These are phyloP conservation scores for Arctopsyche grandis DNA, from an alignment of 1,140 invertebrate genomes.

Conservation along the genomic window DNA sequence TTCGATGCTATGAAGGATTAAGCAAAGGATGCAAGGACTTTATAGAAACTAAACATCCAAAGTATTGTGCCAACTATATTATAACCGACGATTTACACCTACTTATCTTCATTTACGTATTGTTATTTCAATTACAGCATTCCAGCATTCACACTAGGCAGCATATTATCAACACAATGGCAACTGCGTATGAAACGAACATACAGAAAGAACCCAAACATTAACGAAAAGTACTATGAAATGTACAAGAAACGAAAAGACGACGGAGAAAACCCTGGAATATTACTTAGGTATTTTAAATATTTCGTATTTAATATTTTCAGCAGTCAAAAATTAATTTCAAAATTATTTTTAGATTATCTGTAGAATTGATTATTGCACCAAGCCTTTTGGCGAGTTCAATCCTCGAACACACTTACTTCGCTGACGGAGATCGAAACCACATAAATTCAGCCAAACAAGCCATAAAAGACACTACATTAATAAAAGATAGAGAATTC, in stretches of 20 bases:
- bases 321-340: constrained; percentile 54
- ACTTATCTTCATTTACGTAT: background rate
- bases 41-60: constrained; percentile 58
- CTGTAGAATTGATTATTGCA: constrained; percentile 61
- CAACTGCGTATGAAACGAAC: constrained; percentile 62
- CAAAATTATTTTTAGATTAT: constrained; percentile 58
- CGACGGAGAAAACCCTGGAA: constrained; percentile 63
- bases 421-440: constrained; percentile 61
- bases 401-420: constrained; percentile 60
- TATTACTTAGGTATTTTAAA: constrained; percentile 65
- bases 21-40: constrained; percentile 56
- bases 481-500: constrained; percentile 76
- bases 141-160: constrained; percentile 63
- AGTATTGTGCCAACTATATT: constrained; percentile 39
- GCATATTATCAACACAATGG: constrained; percentile 64
- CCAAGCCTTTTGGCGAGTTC: constrained; percentile 63
- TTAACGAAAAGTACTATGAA: constrained; percentile 57
- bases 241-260: constrained; percentile 56
- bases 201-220: constrained; percentile 56
- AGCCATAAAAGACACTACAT: constrained; percentile 75
- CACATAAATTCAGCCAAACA: constrained; percentile 66
- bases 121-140: constrained; percentile 50
- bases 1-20: constrained; percentile 57
- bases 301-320: constrained; percentile 56
- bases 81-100: background rate